Base-by-base conservation (phyloP, 2,888 invertebrate genomes). In the Habrosyne pyritoides region DNA sequence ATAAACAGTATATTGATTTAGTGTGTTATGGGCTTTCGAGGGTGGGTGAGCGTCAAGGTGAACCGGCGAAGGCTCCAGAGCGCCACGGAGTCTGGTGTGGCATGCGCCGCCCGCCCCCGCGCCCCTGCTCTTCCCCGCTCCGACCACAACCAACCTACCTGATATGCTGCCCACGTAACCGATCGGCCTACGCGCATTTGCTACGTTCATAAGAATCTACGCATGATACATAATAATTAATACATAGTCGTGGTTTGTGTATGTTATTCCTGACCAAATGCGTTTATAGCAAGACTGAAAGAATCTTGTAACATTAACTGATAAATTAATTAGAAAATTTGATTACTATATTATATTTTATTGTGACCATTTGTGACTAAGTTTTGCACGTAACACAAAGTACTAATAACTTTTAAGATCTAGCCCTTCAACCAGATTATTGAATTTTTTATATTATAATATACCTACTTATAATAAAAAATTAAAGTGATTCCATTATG, bases 1-100 rank as follows among this genome's bases (percentile, higher is more conserved):
- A 18, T n/a, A 42, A 14, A 42, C 18, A 8, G 42, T 18, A 18
- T 42, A 18, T 8, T 42, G 18, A 18, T 42, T 2, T n/a, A 6
- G 18, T 8, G 18, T 1, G 42, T 42, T 42, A 42, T n/a, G 72
- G 75, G 76, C 77, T 66, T 68, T 69, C 59, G 63, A 68, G 65
- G 67, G 68, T 67, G 66, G 61, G 75, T 71, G 83, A 79, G 73
- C 84, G 81, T 83, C 89, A 90, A 89, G 89, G 89, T 81, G 78
- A 89, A 77, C 88, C 66, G 77, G 85, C 80, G 66, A 66, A 66
- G 64, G 66, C 63, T 63, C 67, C 75, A 78, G 28, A 76, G 87
- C 89, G 89, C 89, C 89, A 74, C 66, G 53, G 73, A 86, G 90
- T 90, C 90, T 90, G 76, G 72, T 74, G 72, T 70, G 77, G 63